Percentiles rank a stretch among this genome's conserved stretches.
Evolutionary conservation across 2,113 vertebrate species (phyloP).

Genomic region (Actinemys pallida): DNA sequence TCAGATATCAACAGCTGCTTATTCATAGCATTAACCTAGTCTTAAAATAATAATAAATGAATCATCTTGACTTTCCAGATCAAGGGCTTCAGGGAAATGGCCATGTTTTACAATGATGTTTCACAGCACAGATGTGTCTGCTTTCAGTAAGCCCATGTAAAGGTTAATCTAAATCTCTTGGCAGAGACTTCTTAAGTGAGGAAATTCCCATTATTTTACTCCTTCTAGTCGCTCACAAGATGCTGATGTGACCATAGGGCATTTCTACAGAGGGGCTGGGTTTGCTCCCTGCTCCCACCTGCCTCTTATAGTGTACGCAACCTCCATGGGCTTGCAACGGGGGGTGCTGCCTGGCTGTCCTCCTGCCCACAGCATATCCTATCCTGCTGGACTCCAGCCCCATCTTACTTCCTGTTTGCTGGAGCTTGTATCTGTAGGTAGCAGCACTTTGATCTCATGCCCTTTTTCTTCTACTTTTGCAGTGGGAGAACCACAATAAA

Average conservation of each 20-base stretch:
- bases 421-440: slow-evolving; percentile 48
- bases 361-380: slow-evolving; percentile 53
- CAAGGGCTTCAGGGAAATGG: slow-evolving; percentile 14
- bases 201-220: not conserved
- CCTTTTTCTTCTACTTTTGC: not conserved
- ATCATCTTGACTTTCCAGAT: not conserved
- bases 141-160: not conserved
- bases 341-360: not conserved
- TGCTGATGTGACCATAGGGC: not conserved
- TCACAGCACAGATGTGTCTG: not conserved
- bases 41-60: not conserved
- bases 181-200: not conserved
- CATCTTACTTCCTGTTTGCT: slow-evolving; percentile 57
- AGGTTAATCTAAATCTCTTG: slow-evolving; percentile 22
- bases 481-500: slow-evolving; percentile 99
- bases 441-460: slow-evolving; percentile 32
- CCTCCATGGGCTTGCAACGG: not conserved
- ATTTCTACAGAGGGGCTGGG: slow-evolving; percentile 16
- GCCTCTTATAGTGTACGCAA: not conserved
- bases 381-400: slow-evolving; percentile 45
- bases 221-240: not conserved
- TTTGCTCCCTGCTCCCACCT: slow-evolving; percentile 27
- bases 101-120: not conserved
- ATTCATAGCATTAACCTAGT: not conserved
- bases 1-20: slow-evolving; percentile 22